phyloP scores from a whole-genome alignment of 2,797 vertebrate genomes.

The Lacerta viridis region DNA sequence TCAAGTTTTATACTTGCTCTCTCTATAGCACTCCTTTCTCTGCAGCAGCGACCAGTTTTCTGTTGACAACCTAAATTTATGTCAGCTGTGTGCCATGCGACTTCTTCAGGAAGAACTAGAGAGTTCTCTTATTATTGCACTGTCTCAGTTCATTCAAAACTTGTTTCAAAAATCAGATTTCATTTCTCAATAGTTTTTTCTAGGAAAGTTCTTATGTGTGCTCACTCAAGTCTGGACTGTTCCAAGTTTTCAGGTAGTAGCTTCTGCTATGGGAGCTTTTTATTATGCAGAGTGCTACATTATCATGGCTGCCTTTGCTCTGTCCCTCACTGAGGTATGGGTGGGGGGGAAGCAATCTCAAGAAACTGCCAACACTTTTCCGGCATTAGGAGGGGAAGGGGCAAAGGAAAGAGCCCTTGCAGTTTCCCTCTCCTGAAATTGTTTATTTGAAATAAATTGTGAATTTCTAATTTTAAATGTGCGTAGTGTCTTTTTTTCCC shows the following conservation, averaged over 20 bases:
- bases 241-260: conserved; percentile 43
- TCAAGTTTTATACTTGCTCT: neutral
- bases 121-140: conserved; percentile 64
- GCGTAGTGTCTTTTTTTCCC: conserved; percentile 39
- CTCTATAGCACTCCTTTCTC: conserved; percentile 50
- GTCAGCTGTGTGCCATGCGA: conserved; percentile 53
- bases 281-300: conserved; percentile 48
- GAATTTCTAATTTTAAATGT: conserved; percentile 77
- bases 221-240: conserved; percentile 39
- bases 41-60: conserved; percentile 51
- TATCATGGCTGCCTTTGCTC: conserved; percentile 52
- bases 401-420: conserved; percentile 61
- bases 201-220: conserved; percentile 1
- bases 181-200: conserved; percentile 47
- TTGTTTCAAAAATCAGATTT: conserved; percentile 2
- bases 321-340: conserved; percentile 41
- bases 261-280: conserved; percentile 51
- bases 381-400: conserved; percentile 61
- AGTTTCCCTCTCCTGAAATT: conserved; percentile 62
- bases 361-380: conserved; percentile 63
- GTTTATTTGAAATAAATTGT: conserved; percentile 81
- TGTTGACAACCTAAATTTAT: conserved; percentile 55
- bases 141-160: conserved; percentile 33
- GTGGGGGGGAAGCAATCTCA: conserved; percentile 55
- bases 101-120: conserved; percentile 32